A percentile compares a stretch with the other conserved stretches of the same genome.
These are phyloP conservation scores for Leptinotarsa tumamoca DNA, from an alignment of 2,888 invertebrate genomes.

Conservation along the genomic window DNA sequence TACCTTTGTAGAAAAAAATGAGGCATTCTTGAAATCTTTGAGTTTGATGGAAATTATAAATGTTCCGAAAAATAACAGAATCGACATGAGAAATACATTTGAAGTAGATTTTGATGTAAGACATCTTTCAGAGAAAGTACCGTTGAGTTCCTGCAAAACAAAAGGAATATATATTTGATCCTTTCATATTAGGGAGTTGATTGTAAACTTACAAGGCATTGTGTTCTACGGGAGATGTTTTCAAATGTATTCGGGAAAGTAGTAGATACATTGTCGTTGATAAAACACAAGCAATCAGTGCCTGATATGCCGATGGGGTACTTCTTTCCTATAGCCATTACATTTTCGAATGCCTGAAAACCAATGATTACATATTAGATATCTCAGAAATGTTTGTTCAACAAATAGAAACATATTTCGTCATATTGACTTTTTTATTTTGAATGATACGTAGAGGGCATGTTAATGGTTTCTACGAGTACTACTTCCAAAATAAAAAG, in stretches of 20 bases:
- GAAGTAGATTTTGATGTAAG: slow-evolving; percentile 78
- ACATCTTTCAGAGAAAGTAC: slow-evolving; percentile 80
- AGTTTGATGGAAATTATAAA: slow-evolving; percentile 88
- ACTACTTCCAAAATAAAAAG: too few species aligned
- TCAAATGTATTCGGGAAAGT: background rate
- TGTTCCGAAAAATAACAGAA: slow-evolving; percentile 91
- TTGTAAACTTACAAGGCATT: background rate
- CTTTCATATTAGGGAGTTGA: background rate
- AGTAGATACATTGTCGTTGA: too few species aligned
- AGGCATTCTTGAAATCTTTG: slow-evolving; percentile 91
- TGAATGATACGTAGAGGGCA: background rate
- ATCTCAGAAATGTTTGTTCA: too few species aligned
- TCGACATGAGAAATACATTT: slow-evolving; percentile 95
- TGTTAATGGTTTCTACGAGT: too few species aligned
- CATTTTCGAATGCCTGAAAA: slow-evolving; percentile 90
- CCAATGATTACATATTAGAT: background rate
- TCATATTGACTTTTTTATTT: background rate
- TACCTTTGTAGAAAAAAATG: slow-evolving; percentile 78
- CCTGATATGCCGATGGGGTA: slow-evolving; percentile 80
- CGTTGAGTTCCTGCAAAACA: slow-evolving; percentile 75
- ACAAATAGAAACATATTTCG: background rate
- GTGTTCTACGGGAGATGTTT: background rate
- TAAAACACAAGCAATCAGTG: slow-evolving; percentile 62
- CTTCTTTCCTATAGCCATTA: slow-evolving; percentile 85
- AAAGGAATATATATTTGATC: slow-evolving; percentile 56